Conservation (phyloP, 2,888 invertebrate species). For the Galeopsomyia nigrocyanea region DNA sequence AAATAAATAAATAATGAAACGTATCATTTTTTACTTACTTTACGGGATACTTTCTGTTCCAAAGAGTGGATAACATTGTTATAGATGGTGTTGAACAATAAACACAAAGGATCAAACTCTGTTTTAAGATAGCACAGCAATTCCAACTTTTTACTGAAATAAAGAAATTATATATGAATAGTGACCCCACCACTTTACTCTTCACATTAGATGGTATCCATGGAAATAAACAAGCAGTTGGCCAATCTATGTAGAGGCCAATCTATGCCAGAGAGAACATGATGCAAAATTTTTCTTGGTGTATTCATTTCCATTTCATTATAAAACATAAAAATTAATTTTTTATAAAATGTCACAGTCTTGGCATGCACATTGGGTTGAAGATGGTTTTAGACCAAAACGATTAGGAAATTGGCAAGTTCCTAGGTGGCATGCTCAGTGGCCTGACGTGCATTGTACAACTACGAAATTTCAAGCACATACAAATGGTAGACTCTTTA, state of each 20-base stretch:
- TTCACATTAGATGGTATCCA: constrained; percentile 39
- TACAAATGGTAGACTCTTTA: constrained; percentile 54
- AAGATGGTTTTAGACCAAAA: constrained; percentile 54
- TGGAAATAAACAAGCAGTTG: constrained; percentile 39
- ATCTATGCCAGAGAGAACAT: background rate
- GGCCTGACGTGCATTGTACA: constrained; percentile 56
- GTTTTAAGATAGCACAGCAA: constrained; percentile 86
- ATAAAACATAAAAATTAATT: constrained; percentile 13
- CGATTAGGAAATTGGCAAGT: constrained; percentile 60
- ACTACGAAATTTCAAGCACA: constrained; percentile 55
- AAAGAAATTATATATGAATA: constrained; percentile 12
- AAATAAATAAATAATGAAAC: constrained; percentile 6
- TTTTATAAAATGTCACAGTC: constrained; percentile 56
- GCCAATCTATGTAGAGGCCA: constrained; percentile 19
- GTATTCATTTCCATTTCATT: background rate
- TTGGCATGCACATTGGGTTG: constrained; percentile 59
- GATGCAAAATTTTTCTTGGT: constrained; percentile 12
- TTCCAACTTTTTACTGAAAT: constrained; percentile 78
- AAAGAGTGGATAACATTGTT: constrained; percentile 82
- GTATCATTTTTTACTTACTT: constrained; percentile 66
- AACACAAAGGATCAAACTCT: constrained; percentile 89
- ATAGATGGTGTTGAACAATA: constrained; percentile 80
- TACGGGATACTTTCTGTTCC: constrained; percentile 84
- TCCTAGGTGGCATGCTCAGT: constrained; percentile 58
- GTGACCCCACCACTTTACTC: background rate